Evolutionary conservation across 2,113 vertebrate species (phyloP).

Genomic region (Scomber colias): DNA sequence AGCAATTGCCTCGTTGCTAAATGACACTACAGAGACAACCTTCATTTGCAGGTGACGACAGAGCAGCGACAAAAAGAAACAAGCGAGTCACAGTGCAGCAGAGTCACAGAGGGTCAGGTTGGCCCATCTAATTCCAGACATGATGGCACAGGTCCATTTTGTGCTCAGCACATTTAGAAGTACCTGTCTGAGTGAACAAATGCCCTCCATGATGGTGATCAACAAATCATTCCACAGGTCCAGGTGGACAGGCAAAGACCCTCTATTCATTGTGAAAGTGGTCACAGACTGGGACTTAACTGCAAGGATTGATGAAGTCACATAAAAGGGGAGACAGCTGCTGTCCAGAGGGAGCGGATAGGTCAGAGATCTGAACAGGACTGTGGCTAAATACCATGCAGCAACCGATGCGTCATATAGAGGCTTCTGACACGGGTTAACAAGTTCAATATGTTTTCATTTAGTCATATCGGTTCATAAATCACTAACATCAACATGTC

Average conservation of each 20-base stretch:
- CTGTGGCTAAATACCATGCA: constrained; percentile 50
- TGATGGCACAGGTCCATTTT: constrained; percentile 21
- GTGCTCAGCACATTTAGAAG: constrained; percentile 33
- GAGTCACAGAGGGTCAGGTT: constrained; percentile 13
- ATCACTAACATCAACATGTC: constrained; percentile 9
- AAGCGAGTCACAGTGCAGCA: constrained; percentile 26
- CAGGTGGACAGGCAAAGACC: constrained; percentile 17
- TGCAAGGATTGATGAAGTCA: constrained; percentile 65
- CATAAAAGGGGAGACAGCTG: constrained; percentile 62
- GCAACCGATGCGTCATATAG: constrained; percentile 27
- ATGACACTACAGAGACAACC: background rate
- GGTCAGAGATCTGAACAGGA: constrained; percentile 59
- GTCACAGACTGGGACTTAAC: constrained; percentile 49
- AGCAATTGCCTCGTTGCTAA: background rate
- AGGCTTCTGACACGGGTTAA: constrained; percentile 29
- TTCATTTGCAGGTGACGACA: constrained; percentile 11
- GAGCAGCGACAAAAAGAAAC: background rate
- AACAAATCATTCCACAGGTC: constrained; percentile 60
- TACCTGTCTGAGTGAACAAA: constrained; percentile 37
- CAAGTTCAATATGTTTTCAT: constrained; percentile 1
- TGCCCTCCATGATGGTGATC: constrained; percentile 26
- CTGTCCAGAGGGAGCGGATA: constrained; percentile 53
- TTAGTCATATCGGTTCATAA: constrained; percentile 3
- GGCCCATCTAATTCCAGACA: constrained; percentile 39
- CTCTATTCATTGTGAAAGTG: constrained; percentile 35